Conservation (phyloP, 2,888 invertebrate genomes). For the Tholera decimalis region DNA sequence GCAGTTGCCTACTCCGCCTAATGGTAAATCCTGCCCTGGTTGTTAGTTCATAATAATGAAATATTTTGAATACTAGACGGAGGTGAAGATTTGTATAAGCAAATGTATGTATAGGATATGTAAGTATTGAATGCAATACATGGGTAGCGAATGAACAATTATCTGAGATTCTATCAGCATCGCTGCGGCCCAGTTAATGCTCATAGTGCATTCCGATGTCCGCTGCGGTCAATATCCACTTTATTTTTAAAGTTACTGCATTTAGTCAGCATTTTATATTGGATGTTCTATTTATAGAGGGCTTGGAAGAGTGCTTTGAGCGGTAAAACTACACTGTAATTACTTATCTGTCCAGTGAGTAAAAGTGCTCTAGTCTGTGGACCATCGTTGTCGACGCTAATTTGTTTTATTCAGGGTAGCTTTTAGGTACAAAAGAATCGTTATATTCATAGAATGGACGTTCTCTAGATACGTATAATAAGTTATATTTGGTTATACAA, state of each 20-base stretch:
- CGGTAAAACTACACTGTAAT: not conserved
- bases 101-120: not conserved
- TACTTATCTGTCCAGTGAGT: too few species aligned
- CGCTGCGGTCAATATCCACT: slow-evolving; percentile 45
- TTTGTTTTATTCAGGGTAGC: too few species aligned
- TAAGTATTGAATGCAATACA: slow-evolving; percentile 39
- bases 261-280: slow-evolving; percentile 35
- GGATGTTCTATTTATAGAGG: slow-evolving; percentile 15
- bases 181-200: slow-evolving; percentile 40
- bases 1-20: too few species aligned
- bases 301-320: not conserved
- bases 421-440: too few species aligned
- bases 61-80: too few species aligned
- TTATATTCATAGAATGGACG: too few species aligned
- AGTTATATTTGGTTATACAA: too few species aligned
- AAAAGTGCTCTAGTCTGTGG: too few species aligned
- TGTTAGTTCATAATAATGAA: too few species aligned
- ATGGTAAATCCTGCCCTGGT: too few species aligned
- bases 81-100: not conserved
- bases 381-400: too few species aligned
- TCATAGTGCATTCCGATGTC: slow-evolving; percentile 65
- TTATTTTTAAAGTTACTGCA: slow-evolving; percentile 53
- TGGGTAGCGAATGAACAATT: slow-evolving; percentile 56
- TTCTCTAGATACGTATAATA: too few species aligned
- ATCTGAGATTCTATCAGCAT: slow-evolving; percentile 47